A percentile compares a stretch with the other conserved stretches of the same genome.
Evolutionary conservation across 2,888 invertebrate species (phyloP).

Genomic region (Ceramica pisi): DNA sequence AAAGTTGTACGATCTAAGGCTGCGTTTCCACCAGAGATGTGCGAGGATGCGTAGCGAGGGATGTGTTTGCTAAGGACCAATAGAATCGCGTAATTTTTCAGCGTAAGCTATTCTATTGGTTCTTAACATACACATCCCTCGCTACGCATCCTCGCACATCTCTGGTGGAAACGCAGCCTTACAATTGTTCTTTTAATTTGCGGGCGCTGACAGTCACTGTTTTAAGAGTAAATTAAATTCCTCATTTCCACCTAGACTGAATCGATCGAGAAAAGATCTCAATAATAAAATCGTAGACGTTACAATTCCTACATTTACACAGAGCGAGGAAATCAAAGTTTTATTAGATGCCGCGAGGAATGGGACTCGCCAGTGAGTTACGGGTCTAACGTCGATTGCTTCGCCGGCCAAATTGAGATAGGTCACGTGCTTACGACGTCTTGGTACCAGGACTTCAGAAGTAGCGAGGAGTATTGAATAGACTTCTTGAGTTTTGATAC

Average conservation of each 20-base stretch:
- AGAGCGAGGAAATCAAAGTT: slow-evolving; percentile 56
- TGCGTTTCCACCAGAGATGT: no score
- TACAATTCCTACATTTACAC: slow-evolving; percentile 50
- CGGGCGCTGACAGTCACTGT: no score
- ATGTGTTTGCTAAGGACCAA: no score
- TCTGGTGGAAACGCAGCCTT: no score
- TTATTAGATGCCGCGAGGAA: slow-evolving; percentile 57
- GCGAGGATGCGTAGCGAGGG: no score
- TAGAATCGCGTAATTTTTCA: no score
- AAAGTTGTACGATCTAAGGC: no score
- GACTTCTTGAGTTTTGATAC: slow-evolving; percentile 1
- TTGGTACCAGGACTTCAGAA: slow-evolving; percentile 11
- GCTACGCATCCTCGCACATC: no score
- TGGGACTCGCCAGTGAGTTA: slow-evolving; percentile 53
- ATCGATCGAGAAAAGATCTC: slow-evolving; percentile 8
- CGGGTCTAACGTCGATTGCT: slow-evolving; percentile 59
- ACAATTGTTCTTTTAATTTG: no score
- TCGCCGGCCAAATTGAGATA: slow-evolving; percentile 54
- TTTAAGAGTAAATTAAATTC: not conserved
- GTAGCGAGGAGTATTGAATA: slow-evolving; percentile 26
- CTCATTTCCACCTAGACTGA: slow-evolving; percentile 20
- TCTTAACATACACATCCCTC: no score
- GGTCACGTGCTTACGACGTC: slow-evolving; percentile 50
- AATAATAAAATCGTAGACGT: slow-evolving; percentile 44
- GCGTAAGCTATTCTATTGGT: no score